Percentiles rank a stretch among this genome's conserved stretches.
These are phyloP conservation scores for Nothocercus nigrocapillus DNA, from an alignment of 2,113 vertebrate genomes.

Conservation along the genomic window DNA sequence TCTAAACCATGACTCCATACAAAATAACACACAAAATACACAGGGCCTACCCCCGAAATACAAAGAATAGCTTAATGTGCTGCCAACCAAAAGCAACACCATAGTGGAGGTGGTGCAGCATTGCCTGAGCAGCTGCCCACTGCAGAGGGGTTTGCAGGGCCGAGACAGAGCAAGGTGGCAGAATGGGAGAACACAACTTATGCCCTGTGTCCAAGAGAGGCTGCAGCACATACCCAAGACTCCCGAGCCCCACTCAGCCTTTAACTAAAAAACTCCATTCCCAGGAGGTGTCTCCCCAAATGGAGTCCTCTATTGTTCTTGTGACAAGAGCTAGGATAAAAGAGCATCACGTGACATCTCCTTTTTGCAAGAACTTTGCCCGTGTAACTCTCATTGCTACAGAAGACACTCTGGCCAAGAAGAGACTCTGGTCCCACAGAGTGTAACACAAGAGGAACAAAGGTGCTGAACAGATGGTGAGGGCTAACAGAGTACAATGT, in stretches of 20 bases:
- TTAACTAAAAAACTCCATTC: neutral
- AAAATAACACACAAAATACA: too few relatives aligned
- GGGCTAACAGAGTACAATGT: neutral
- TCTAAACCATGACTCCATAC: neutral
- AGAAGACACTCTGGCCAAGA: neutral
- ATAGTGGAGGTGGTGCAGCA: too few relatives aligned
- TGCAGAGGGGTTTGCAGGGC: fast-evolving
- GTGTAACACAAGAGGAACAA: neutral
- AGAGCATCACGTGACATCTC: neutral
- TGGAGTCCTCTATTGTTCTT: neutral
- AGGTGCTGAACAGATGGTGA: neutral
- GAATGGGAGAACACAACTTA: neutral
- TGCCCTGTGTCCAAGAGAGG: neutral
- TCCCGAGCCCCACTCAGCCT: neutral
- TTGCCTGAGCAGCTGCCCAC: neutral
- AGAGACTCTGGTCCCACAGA: neutral
- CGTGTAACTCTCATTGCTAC: neutral
- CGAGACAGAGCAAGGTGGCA: neutral
- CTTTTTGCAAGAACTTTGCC: neutral
- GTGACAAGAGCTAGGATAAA: neutral
- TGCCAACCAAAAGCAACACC: neutral
- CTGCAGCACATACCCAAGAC: neutral
- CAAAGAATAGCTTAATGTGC: fast-evolving
- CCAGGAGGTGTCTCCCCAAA: neutral
- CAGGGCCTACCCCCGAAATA: neutral